phyloP scores from a whole-genome alignment of 2,113 vertebrate species.

The Bostrychus sinensis region DNA sequence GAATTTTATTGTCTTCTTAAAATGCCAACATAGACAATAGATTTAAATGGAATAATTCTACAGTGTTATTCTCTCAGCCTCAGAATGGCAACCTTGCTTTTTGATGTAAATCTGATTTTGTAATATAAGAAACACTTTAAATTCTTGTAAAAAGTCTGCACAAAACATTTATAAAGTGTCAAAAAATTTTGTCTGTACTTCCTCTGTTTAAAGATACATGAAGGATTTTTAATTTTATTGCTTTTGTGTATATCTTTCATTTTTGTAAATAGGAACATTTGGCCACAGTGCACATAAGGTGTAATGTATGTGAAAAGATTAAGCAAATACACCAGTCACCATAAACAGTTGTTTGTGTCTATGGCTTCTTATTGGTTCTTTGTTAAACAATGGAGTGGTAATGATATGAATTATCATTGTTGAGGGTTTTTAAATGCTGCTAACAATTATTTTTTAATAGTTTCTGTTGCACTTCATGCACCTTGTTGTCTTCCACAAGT shows the following conservation, averaged over 20 bases:
- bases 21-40: background rate
- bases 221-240: slow-evolving; percentile 67
- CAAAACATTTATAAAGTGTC: slow-evolving; percentile 58
- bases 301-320: slow-evolving; percentile 56
- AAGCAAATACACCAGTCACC: slow-evolving; percentile 58
- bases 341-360: background rate
- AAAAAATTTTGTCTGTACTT: slow-evolving; percentile 42
- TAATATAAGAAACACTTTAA: slow-evolving; percentile 44
- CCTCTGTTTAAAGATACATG: slow-evolving; percentile 48
- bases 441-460: too few relatives aligned
- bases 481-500: too few relatives aligned
- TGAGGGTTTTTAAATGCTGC: too few relatives aligned
- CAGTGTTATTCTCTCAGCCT: slow-evolving; percentile 22
- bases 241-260: slow-evolving; percentile 46
- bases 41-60: slow-evolving; percentile 5
- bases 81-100: slow-evolving; percentile 30
- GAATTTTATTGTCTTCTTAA: background rate
- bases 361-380: background rate
- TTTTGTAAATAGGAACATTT: slow-evolving; percentile 69
- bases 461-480: too few relatives aligned
- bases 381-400: too few relatives aligned
- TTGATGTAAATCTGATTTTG: slow-evolving; percentile 54
- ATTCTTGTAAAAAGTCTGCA: slow-evolving; percentile 62
- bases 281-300: slow-evolving; percentile 62
- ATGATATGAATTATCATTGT: too few relatives aligned